Evolutionary conservation across 64 coral and sea anemone species (phyloP), one percentile per base, ranked within the genome.

Genomic region (Orbicella faveolata): DNA sequence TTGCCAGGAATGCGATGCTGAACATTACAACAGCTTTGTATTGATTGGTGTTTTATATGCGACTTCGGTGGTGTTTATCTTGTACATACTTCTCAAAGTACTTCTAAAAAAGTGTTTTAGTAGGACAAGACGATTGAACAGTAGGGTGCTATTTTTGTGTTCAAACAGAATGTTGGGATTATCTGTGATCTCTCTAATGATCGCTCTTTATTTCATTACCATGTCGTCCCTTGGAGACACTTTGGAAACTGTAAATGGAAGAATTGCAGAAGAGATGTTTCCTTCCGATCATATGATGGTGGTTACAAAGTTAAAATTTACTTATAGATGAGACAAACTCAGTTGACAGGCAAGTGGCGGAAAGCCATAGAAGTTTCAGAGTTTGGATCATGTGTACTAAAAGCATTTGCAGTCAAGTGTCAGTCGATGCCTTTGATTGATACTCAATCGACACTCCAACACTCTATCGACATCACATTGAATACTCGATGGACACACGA

Each of bases 261-360:
- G 91, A 73, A 78, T 99, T 14, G 53, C 88, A 34, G 97, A 99
- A 81, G 97, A 99, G 78, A 93, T 95, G 94, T 99, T 85, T 30
- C 97, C 97, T 23, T 99, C 97, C 1, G 97, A 99, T 86, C 97
- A 99, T 52, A 54, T 93, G 37, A 88, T 99, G 85, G 73, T 99
- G 2, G 34, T 89, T 26, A 76, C 90, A 51, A 87, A 74, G n/a
- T 87, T 99, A 53, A 89, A 99, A 54, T 77, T 97, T 61, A 88
- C 66, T 34, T 77, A 39, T 62, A 34, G 73, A 87, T 87, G 72
- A 36, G 0, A 61, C 23, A 75, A n/a, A 78, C 30, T 44, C 13
- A 79, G 18, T n/a, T 36, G 19, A 17, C 0, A 75, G 4, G 15
- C 52, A 14, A 74, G 34, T 44, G 18, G 61, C 20, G 11, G 11